Percentiles rank a stretch among this genome's conserved stretches.
These are phyloP conservation scores for Ethmia dodecea DNA, from an alignment of 2,888 invertebrate genomes.

Conservation along the genomic window DNA sequence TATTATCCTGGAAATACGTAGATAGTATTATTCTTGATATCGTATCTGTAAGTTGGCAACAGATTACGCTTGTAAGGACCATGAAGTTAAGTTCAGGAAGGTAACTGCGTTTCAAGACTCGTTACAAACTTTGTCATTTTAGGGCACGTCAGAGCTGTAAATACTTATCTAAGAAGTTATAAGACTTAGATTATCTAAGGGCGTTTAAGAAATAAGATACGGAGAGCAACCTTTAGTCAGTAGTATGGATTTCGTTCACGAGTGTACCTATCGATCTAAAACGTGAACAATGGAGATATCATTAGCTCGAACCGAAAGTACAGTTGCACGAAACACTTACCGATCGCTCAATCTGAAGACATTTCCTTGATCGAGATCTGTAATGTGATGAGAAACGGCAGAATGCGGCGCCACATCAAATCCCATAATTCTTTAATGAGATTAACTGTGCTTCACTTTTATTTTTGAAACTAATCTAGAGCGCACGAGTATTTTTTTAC, in stretches of 20 bases:
- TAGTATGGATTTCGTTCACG: slow-evolving; percentile 35
- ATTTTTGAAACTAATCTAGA: slow-evolving; percentile 41
- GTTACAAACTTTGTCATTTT: slow-evolving; percentile 10
- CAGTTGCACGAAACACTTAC: slow-evolving; percentile 60
- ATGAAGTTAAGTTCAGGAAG: neutral
- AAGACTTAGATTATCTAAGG: too few relatives aligned
- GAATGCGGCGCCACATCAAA: slow-evolving; percentile 43
- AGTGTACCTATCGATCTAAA: slow-evolving; percentile 59
- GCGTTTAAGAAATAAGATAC: too few relatives aligned
- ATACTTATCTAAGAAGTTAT: too few relatives aligned
- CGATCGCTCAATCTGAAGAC: slow-evolving; percentile 44
- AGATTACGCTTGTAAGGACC: too few relatives aligned
- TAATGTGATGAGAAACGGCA: slow-evolving; percentile 28
- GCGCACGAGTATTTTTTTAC: slow-evolving; percentile 37
- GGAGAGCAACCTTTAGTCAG: too few relatives aligned
- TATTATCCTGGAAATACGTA: slow-evolving; percentile 10
- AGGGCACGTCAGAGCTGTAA: slow-evolving; percentile 3
- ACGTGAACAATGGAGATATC: slow-evolving; percentile 69
- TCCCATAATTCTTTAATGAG: slow-evolving; percentile 44
- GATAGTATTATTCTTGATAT: slow-evolving; percentile 1
- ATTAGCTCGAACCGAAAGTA: slow-evolving; percentile 50
- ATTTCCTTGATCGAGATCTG: slow-evolving; percentile 45
- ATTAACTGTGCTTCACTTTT: slow-evolving; percentile 32
- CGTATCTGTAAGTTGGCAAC: neutral
- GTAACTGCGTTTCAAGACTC: neutral